Percentiles rank a stretch among this genome's conserved stretches.
These are phyloP conservation scores for Oceanites oceanicus DNA, from an alignment of 2,113 vertebrate species.

Conservation along the genomic window DNA sequence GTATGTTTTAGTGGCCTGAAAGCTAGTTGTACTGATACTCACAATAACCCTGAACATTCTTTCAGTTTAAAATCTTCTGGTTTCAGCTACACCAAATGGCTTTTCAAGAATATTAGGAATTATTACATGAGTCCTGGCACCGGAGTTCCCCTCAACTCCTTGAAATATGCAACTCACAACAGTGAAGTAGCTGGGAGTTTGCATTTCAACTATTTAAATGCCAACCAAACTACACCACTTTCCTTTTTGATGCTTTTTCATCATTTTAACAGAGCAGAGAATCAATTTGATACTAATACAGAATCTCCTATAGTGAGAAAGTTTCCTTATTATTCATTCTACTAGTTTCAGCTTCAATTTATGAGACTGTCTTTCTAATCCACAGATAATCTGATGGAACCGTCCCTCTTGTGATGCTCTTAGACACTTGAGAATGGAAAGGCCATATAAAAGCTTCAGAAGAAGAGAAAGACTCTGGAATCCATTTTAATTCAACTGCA, in stretches of 20 bases:
- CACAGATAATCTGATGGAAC: not conserved
- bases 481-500: not conserved
- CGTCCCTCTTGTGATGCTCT: not conserved
- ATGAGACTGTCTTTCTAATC: not conserved
- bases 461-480: not conserved
- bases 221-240: not conserved
- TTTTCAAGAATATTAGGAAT: not conserved
- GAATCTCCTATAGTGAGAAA: not conserved
- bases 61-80: not conserved
- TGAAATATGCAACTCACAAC: not conserved
- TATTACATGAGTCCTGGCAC: not conserved
- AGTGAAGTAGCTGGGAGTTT: not conserved
- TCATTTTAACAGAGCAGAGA: not conserved
- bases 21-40: not conserved
- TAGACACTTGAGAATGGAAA: not conserved
- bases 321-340: not conserved
- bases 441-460: not conserved
- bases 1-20: not conserved
- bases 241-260: not conserved
- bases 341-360: not conserved
- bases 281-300: not conserved
- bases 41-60: not conserved
- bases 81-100: not conserved
- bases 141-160: not conserved
- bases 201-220: not conserved